phyloP scores from a whole-genome alignment of 2,797 vertebrate species.

The Premnoplex brunnescens region DNA sequence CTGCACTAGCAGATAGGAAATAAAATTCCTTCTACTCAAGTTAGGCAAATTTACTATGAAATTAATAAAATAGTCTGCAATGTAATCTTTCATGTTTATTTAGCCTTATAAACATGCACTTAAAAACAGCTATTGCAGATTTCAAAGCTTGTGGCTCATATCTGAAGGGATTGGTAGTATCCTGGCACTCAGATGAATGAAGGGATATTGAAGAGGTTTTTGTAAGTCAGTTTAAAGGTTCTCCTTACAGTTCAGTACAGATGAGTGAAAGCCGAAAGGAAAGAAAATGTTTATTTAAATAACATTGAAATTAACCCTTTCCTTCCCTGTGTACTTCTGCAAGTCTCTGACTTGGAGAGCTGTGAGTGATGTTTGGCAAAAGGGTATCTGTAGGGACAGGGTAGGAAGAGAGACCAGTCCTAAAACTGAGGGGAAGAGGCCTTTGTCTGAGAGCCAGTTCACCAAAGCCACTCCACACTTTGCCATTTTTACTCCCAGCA shows the following conservation, averaged over 20 bases:
- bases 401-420: not conserved
- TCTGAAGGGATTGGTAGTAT: not conserved
- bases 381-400: not conserved
- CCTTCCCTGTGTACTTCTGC: not conserved
- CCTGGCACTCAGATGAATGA: not conserved
- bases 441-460: fast-evolving
- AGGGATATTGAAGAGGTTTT: not conserved
- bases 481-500: not conserved
- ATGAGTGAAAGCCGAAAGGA: not conserved
- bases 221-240: not conserved
- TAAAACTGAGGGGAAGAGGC: not conserved
- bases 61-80: not conserved
- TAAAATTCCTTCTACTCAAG: not conserved
- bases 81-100: not conserved
- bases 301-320: not conserved
- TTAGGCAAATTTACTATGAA: not conserved
- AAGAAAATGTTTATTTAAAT: not conserved
- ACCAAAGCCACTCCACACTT: not conserved
- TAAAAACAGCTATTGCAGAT: not conserved
- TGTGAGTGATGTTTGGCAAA: not conserved
- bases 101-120: not conserved
- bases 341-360: not conserved
- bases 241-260: not conserved
- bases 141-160: not conserved
- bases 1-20: not conserved